Base-by-base conservation (phyloP, 2,113 vertebrate genomes). In the Chlamydotis undulata region DNA sequence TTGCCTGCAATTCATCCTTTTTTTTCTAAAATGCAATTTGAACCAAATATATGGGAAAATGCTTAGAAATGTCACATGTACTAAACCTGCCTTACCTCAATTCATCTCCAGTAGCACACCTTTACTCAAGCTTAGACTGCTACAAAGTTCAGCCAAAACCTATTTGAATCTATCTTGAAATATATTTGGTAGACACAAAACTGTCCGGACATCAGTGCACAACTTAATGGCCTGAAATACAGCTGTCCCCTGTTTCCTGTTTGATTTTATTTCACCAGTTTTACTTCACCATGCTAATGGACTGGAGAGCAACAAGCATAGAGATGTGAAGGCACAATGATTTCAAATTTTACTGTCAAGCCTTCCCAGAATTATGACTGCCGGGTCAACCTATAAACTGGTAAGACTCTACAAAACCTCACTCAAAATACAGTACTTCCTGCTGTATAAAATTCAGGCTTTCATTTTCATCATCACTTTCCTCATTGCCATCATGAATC, bases 201-300 rank as follows among this genome's bases (percentile, higher is more conserved):
- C 57, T 64, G 41, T 79, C 39, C 0, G 0, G 71, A 85, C 35
- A n/a, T 45, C 43, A 79, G 39, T 4, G 64, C 10, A 14, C 2
- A 3, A 45, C 56, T 95, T 92, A 84, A 87, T 57, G 41, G 81
- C 35, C 83, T 89, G 86, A 96, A 89, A 84, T 83, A 90, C 60
- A 89, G 23, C 86, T 22, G 79, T 61, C 57, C 61, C 57, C 61
- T 61, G 50, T 41, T 83, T 78, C 65, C 74, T 24, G 61, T 47
- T 73, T 60, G 86, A 61, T 89, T 96, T 93, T 59, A 94, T 92
- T 87, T 74, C 78, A 37, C 53, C 25, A 17, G 45, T 90, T 97
- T 87, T 93, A 95, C 56, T 47, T 78, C 80, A 45, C 80, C 24
- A 18, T 31, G 60, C 85, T 87, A 89, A 75, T 18, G 71, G 69